These are phyloP conservation scores for Labia minor DNA, from an alignment of 2,888 invertebrate species.

Conservation along the genomic window DNA sequence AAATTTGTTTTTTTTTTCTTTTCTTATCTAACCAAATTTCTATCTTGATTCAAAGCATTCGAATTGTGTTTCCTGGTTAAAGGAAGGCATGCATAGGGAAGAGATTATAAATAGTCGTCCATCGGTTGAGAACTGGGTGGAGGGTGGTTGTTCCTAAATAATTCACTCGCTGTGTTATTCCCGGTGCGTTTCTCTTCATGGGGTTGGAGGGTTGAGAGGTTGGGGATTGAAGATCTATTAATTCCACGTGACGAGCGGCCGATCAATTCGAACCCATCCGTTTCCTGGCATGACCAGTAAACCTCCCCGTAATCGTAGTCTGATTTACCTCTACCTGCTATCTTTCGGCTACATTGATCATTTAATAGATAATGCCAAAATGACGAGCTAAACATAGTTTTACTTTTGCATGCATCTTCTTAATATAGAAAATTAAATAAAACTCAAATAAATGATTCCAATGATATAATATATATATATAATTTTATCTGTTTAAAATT, in stretches of 20 bases:
- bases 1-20: too few relatives aligned
- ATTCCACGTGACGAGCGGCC: slow-evolving; percentile 2
- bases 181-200: neutral
- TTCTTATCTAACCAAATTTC: too few relatives aligned
- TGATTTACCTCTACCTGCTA: neutral
- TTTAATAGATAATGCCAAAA: neutral
- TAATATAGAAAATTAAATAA: neutral
- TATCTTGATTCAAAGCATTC: too few relatives aligned
- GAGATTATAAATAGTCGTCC: neutral
- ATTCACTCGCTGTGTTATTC: slow-evolving; percentile 3
- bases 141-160: neutral
- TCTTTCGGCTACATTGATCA: neutral
- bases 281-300: neutral
- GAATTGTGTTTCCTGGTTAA: neutral
- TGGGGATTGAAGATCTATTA: neutral
- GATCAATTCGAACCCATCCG: slow-evolving; percentile 2
- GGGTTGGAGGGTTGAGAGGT: neutral
- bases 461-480: too few relatives aligned
- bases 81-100: too few relatives aligned
- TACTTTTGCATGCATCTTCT: neutral
- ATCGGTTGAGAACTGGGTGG: neutral
- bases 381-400: neutral
- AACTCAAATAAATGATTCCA: too few relatives aligned
- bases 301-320: neutral
- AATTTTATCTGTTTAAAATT: too few relatives aligned